Evolutionary conservation across 2,113 vertebrate genomes (phyloP).

Genomic region (Urocolius indicus): DNA sequence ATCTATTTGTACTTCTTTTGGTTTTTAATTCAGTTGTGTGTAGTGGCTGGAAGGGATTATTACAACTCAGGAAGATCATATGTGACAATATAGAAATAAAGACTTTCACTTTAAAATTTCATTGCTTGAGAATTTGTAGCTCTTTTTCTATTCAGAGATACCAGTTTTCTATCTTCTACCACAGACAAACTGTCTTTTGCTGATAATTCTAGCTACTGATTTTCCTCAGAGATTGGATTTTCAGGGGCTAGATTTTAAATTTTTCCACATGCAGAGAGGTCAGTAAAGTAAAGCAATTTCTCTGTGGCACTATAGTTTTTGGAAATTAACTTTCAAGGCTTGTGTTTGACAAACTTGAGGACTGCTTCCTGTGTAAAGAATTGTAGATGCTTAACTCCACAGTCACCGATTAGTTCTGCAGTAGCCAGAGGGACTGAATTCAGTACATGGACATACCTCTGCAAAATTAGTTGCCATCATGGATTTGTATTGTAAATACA

Average conservation of each 20-base stretch:
- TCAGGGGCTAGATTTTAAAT: constrained; percentile 20
- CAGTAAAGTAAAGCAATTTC: background rate
- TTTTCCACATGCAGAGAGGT: constrained; percentile 12
- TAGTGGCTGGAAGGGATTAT: background rate
- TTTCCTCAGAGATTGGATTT: constrained; percentile 44
- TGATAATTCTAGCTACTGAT: constrained; percentile 55
- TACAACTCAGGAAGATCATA: background rate
- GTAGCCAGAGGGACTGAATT: background rate
- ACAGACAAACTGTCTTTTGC: constrained; percentile 5
- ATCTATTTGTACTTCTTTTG: background rate
- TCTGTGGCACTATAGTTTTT: background rate
- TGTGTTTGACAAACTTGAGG: rapidly evolving
- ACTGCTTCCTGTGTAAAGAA: background rate
- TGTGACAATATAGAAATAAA: background rate
- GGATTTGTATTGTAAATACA: background rate
- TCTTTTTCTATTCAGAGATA: constrained; percentile 7
- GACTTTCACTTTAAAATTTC: constrained; percentile 1
- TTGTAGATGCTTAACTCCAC: background rate
- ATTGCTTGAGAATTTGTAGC: background rate
- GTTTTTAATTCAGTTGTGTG: background rate
- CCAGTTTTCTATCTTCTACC: background rate
- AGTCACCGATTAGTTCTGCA: background rate
- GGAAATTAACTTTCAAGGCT: background rate
- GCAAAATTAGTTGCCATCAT: background rate
- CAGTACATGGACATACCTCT: background rate